Conservation (phyloP, 37 sponge, comb jelly and placozoan species). For the Cladorhizidae sp. region DNA sequence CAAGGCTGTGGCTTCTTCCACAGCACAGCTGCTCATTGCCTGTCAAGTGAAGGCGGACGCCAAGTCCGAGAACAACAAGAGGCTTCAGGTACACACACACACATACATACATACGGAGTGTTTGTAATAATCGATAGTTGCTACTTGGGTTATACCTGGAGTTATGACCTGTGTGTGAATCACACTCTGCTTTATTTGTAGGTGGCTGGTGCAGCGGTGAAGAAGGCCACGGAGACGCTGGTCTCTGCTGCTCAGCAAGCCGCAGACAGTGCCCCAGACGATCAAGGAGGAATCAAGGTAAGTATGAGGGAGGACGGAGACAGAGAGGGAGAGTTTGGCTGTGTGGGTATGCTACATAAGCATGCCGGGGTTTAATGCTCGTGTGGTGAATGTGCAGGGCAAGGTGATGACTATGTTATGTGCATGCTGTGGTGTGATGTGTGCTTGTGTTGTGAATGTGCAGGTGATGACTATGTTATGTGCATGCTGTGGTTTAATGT, state of each 20-base stretch:
- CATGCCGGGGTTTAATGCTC: no score
- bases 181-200: conserved; percentile 5
- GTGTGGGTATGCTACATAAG: no score
- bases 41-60: conserved; percentile 96
- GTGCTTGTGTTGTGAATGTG: neutral
- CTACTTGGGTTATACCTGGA: no score
- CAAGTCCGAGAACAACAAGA: conserved; percentile 73
- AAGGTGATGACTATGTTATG: no score
- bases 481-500: no score
- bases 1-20: conserved; percentile 91
- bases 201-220: conserved; percentile 88
- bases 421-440: no score
- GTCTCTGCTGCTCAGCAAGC: conserved; percentile 88
- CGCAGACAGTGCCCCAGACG: conserved; percentile 12
- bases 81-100: conserved; percentile 77
- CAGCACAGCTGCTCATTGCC: conserved; percentile 93
- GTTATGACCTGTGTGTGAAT: neutral
- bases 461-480: no score
- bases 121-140: no score
- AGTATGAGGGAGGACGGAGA: no score
- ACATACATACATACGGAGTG: no score
- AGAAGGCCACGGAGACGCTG: conserved; percentile 89
- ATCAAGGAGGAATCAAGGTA: neutral
- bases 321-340: no score
- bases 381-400: no score